Base-by-base conservation (phyloP, 2,797 vertebrate species). In the Parauchenoglanis punctatus region DNA sequence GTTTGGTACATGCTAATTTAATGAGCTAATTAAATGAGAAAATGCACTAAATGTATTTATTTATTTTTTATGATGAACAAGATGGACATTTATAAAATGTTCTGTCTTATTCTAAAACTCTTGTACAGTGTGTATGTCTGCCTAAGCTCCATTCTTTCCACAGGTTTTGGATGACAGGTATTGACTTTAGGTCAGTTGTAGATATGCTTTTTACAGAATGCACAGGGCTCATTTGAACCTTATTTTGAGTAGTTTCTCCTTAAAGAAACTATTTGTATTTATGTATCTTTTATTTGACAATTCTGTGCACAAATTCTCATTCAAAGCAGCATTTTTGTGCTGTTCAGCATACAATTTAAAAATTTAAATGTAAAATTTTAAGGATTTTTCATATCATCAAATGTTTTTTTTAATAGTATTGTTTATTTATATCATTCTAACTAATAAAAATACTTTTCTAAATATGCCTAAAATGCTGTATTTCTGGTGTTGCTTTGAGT, bases 31-130 rank as follows among this genome's bases (percentile, higher is more conserved):
- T 91, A 93, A 93, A 94, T 94, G 95, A 94, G 94, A 95, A 95
- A 94, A 96, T 96, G 95, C 95, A 96, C 94, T 96, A 96, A 92
- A 91, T 94, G 91, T 96, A 96, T 96, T 96, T 96, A 96, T 96
- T 96, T 96, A 96, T 96, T 96, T 96, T 94, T 90, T 93, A 88
- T 90, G 91, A 92, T 93, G 93, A 90, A 92, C 94, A 91, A 91
- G 92, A 89, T 86, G 52, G 93, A 92, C 94, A 95, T 92, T 94
- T 93, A 92, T 94, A 89, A 91, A 95, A 92, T 96, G 94, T 93
- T 94, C 92, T 90, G 68, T 94, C 89, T 17, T 80, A 92, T 94
- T 94, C 94, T 91, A 91, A 89, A 93, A 90, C 91, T 90, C 93
- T 93, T 93, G 92, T 93, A 93, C 93, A 92, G 94, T 93, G 92